A percentile compares a stretch with the other conserved stretches of the same genome.
These are phyloP conservation scores for Clytia hemisphaerica DNA, from an alignment of 30 jellyfish, hydroid and myxozoan species.

Conservation along the genomic window DNA sequence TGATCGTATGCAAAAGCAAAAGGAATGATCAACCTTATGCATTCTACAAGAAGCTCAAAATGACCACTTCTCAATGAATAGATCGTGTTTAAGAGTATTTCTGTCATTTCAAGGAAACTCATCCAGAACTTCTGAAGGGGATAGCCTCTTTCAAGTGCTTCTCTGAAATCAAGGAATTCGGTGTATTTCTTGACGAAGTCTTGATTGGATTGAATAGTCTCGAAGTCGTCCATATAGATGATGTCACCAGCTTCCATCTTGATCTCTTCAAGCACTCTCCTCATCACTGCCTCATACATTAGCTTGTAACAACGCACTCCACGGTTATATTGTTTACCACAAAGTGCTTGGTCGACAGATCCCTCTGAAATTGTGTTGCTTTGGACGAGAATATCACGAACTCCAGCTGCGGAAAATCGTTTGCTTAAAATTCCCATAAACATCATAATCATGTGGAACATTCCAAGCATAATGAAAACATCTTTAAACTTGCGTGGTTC, in stretches of 20 bases:
- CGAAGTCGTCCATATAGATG: no score
- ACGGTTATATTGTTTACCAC: no score
- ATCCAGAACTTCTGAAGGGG: constrained; percentile 7
- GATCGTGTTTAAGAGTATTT: neutral
- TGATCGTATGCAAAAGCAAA: constrained; percentile 12
- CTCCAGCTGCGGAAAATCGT: neutral
- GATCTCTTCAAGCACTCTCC: no score
- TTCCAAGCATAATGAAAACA: no score
- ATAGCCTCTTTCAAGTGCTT: no score
- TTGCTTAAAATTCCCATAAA: neutral
- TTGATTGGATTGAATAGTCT: no score
- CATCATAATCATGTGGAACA: neutral
- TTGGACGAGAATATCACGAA: neutral
- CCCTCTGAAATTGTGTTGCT: constrained; percentile 1
- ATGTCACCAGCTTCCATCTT: no score
- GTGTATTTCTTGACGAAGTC: no score
- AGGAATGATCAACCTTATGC: constrained; percentile 12
- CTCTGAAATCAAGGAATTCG: no score
- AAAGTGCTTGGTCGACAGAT: constrained; percentile 11
- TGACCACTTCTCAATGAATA: neutral
- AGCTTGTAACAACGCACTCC: no score
- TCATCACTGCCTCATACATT: no score
- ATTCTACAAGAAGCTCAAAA: constrained; percentile 3
- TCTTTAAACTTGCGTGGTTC: no score
- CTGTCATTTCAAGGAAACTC: neutral